Conservation (phyloP, 2,888 invertebrate species). For the Chymomyza amoena region DNA sequence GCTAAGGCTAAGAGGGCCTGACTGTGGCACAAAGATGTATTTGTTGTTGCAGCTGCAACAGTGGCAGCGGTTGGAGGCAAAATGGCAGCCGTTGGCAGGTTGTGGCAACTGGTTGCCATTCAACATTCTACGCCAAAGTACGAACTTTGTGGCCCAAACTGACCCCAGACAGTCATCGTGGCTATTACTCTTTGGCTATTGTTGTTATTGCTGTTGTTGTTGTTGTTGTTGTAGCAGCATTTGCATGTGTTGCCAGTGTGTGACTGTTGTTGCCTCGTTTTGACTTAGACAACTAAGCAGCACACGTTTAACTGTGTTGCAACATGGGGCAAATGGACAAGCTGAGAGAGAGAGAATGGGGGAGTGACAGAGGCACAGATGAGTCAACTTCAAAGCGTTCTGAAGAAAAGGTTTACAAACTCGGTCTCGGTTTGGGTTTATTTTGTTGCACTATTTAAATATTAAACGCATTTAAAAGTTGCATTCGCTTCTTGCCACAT, state of each 20-base stretch:
- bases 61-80: background rate
- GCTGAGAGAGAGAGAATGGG: background rate
- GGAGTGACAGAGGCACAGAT: background rate
- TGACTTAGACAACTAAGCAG: background rate
- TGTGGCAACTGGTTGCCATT: constrained; percentile 27
- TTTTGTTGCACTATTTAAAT: constrained; percentile 36
- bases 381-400: background rate
- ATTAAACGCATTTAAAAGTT: constrained; percentile 45
- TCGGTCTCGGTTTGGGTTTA: background rate
- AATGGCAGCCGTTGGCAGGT: constrained; percentile 26
- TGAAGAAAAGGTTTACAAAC: background rate
- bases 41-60: background rate
- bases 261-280: background rate
- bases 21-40: background rate
- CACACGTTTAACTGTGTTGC: background rate
- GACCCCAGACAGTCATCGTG: background rate
- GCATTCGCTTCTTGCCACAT: constrained; percentile 27
- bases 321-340: background rate
- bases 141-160: constrained; percentile 48
- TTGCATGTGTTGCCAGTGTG: background rate
- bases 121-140: constrained; percentile 32
- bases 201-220: background rate
- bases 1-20: background rate
- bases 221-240: background rate
- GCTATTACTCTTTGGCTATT: background rate